Base-by-base conservation (phyloP, 2,113 vertebrate species). In the Oxygymnocypris stewartii region DNA sequence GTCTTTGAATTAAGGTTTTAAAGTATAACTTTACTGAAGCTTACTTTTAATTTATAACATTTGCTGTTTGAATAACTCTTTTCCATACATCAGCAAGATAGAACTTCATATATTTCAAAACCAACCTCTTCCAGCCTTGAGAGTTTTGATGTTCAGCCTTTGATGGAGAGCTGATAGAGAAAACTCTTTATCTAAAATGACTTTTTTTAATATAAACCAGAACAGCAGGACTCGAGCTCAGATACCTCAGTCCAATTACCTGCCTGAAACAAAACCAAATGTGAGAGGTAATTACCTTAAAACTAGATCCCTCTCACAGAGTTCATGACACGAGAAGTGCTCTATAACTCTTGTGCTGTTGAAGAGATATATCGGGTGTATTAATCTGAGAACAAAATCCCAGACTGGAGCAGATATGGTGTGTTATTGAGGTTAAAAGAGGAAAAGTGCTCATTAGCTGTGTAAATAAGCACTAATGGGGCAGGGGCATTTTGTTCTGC, bases 401-500 rank as follows among this genome's bases (percentile, higher is more conserved):
- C 78, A 31, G 59, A 20, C 42, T 82, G 14, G n/a, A 31, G 61
- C 8, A 9, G 59, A 49, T 10, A 35, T 35, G 42, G 13, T 44
- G 35, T 63, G n/a, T 49, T 49, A 13, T 31, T 67, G 79, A 82
- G 79, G 42, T 67, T 67, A 67, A 42, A 82, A 65, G 61, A 67
- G 79, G 40, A 47, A 47, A 67, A 82, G 78, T 82, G 59, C 61
- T 44, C 79, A 82, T 82, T 82, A 82, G 61, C 42, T 67, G 61
- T 82, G 37, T 81, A 81, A 81, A 81, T n/a, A 63, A 63, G 79
- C 57, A 63, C 20, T 81, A 44, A 63, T 81, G 54, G 23, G 23
- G 57, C 57, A 4, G 92, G 86, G 89, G 92, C 80, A 93, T 73
- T 73, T 73, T 25, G 31, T 80, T 80, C 54, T 40, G 54, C 35